phyloP scores from a whole-genome alignment of 2,888 invertebrate genomes.

The Synergus umbraculus region DNA sequence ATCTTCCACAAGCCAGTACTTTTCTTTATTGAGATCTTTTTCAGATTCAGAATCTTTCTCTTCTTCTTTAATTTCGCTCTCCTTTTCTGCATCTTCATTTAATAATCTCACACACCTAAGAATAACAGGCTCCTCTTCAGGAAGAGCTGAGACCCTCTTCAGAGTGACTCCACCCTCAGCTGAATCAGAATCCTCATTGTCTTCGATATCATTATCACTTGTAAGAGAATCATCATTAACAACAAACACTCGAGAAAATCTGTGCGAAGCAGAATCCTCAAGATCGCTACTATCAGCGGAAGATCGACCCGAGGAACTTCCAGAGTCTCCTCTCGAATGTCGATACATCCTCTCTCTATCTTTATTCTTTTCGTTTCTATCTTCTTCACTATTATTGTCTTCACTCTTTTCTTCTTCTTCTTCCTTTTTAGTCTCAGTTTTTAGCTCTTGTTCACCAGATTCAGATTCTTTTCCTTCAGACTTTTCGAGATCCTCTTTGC shows the following conservation, averaged over 20 bases:
- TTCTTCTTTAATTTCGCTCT: slow-evolving; percentile 45
- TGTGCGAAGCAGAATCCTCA: slow-evolving; percentile 72
- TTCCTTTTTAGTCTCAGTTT: slow-evolving; percentile 31
- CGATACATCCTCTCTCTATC: slow-evolving; percentile 65
- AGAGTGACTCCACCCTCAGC: slow-evolving; percentile 65
- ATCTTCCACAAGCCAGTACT: slow-evolving; percentile 45
- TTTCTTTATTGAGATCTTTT: slow-evolving; percentile 47
- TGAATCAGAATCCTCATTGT: slow-evolving; percentile 70
- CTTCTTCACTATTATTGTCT: slow-evolving; percentile 53
- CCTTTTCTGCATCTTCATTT: slow-evolving; percentile 62
- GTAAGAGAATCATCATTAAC: slow-evolving; percentile 75
- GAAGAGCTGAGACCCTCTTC: slow-evolving; percentile 63
- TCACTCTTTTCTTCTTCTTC: slow-evolving; percentile 48
- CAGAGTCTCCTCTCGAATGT: slow-evolving; percentile 68
- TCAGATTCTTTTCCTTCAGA: neutral
- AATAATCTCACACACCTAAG: slow-evolving; percentile 67
- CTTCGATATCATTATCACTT: slow-evolving; percentile 73
- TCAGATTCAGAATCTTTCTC: slow-evolving; percentile 42
- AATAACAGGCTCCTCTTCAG: slow-evolving; percentile 69
- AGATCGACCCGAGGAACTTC: slow-evolving; percentile 74
- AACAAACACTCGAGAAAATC: slow-evolving; percentile 76
- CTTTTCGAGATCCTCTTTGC: neutral
- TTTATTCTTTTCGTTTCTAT: slow-evolving; percentile 54
- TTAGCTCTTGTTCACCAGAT: slow-evolving; percentile 18
- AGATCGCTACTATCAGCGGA: slow-evolving; percentile 75